Percentiles rank a stretch among this genome's conserved stretches.
Conservation (phyloP, 2,888 invertebrate genomes). For the Eristalinus sepulchralis region DNA sequence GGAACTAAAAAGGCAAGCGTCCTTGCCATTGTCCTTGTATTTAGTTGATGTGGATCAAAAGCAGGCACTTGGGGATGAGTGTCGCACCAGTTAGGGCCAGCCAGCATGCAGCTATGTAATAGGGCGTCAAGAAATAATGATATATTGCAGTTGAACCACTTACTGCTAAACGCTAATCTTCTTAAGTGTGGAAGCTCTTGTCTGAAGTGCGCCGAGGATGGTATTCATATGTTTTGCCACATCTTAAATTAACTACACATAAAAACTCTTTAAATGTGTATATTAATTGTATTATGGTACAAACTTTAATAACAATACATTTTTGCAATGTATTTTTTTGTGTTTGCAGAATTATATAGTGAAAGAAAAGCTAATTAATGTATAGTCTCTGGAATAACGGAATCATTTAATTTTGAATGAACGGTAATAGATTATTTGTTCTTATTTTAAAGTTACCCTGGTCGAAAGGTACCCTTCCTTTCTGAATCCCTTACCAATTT, state of each 20-base stretch:
- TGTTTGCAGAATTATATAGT: too few species aligned
- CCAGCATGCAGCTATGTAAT: not conserved
- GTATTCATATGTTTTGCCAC: not conserved
- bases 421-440: too few species aligned
- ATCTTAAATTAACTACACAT: not conserved
- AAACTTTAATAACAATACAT: too few species aligned
- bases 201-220: not conserved
- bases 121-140: not conserved
- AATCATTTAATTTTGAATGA: too few species aligned
- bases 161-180: not conserved
- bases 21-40: constrained; percentile 59
- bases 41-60: constrained; percentile 40
- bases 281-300: too few species aligned
- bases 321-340: too few species aligned
- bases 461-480: too few species aligned
- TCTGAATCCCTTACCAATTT: too few species aligned
- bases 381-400: too few species aligned
- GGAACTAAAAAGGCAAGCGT: constrained; percentile 14
- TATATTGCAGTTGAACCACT: constrained; percentile 15
- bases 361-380: too few species aligned
- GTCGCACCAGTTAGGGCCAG: constrained; percentile 32
- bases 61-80: constrained; percentile 42
- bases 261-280: too few species aligned
- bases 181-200: not conserved
- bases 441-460: too few species aligned